These are phyloP conservation scores for Mesorhabditis belari DNA, from an alignment of 2,888 invertebrate genomes.

Conservation along the genomic window DNA sequence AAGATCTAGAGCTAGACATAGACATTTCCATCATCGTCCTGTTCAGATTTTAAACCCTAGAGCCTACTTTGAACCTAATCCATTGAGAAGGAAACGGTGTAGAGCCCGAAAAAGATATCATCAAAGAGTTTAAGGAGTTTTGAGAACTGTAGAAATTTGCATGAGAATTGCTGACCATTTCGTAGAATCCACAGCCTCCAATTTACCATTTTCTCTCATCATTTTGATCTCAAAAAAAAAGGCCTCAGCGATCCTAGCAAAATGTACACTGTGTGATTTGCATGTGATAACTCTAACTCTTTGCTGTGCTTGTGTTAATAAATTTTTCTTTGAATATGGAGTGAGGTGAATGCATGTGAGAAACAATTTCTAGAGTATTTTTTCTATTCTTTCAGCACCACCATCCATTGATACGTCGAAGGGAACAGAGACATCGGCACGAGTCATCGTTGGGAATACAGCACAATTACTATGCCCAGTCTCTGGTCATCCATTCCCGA, in stretches of 20 bases:
- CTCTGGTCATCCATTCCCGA: constrained; percentile 47
- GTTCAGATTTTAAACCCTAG: neutral
- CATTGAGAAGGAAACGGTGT: no score
- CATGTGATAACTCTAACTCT: neutral
- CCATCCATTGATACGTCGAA: constrained; percentile 54
- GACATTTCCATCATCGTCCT: no score
- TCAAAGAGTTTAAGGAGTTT: no score
- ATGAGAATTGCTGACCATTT: no score
- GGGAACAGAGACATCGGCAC: neutral
- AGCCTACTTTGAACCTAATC: neutral
- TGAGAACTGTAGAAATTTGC: no score
- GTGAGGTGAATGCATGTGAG: constrained; percentile 2
- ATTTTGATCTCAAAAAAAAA: no score
- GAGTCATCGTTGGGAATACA: constrained; percentile 44
- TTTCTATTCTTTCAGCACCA: constrained; percentile 51
- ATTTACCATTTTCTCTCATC: no score
- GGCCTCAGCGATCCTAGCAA: neutral
- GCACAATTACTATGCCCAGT: constrained; percentile 48
- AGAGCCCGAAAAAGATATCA: neutral
- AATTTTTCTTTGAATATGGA: neutral
- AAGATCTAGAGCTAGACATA: no score
- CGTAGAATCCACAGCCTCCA: no score
- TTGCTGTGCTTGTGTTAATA: neutral
- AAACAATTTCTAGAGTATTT: neutral
- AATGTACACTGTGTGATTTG: neutral